Conservation (phyloP, 2,797 vertebrate species). For the Phaenicophaeus curvirostris region DNA sequence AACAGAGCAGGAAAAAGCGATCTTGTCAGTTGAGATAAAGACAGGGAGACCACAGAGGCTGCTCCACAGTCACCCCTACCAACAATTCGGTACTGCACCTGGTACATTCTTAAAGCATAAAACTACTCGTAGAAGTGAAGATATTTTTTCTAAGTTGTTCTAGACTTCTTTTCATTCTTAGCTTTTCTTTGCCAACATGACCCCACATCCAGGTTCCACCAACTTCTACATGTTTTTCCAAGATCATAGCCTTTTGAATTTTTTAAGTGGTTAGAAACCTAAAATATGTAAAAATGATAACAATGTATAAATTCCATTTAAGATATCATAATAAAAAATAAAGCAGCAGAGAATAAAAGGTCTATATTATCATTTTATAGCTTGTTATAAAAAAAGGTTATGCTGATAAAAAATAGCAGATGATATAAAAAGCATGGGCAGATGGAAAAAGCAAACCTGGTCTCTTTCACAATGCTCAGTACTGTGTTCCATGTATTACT, state of each 20-base stretch:
- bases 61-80: fast-evolving
- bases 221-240: not conserved
- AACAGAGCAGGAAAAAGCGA: not conserved
- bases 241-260: not conserved
- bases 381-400: not conserved
- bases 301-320: not conserved
- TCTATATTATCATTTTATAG: not conserved
- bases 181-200: not conserved
- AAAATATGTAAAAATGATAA: not conserved
- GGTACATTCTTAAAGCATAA: fast-evolving
- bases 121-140: not conserved
- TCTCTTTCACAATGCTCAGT: not conserved
- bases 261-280: not conserved
- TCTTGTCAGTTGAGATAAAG: not conserved
- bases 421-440: not conserved
- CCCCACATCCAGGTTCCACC: not conserved
- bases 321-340: not conserved
- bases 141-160: not conserved
- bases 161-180: not conserved
- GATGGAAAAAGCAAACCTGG: not conserved
- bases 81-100: fast-evolving
- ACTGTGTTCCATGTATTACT: not conserved
- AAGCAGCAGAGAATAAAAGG: not conserved
- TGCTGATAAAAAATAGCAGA: not conserved
- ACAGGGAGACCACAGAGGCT: not conserved